phyloP scores from a whole-genome alignment of 35 echinoderm and acorn worm genomes.

The Eucidaris tribuloides region DNA sequence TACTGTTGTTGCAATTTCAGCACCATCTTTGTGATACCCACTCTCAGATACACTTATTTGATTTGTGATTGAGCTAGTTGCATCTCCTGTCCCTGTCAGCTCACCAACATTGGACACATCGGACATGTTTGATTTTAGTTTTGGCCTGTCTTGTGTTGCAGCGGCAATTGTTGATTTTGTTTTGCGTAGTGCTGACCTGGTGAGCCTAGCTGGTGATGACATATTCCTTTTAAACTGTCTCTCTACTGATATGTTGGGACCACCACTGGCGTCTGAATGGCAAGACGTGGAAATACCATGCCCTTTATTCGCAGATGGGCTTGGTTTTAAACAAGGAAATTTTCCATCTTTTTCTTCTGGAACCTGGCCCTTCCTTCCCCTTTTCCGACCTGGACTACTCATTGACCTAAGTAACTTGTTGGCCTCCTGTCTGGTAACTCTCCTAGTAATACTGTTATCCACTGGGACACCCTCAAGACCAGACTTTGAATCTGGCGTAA shows the following conservation, averaged over 20 bases:
- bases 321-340: background rate
- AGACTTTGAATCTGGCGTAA: background rate
- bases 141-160: background rate
- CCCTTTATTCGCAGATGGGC: background rate
- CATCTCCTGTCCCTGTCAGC: background rate
- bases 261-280: background rate
- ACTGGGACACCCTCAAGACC: background rate
- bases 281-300: background rate
- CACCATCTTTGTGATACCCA: background rate
- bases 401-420: background rate
- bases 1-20: background rate
- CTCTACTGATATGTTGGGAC: background rate
- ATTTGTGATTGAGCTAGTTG: background rate
- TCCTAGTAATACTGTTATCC: background rate
- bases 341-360: background rate
- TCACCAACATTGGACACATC: no score
- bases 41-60: background rate
- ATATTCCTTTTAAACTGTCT: background rate
- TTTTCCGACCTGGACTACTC: constrained; percentile 1
- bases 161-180: background rate
- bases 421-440: background rate
- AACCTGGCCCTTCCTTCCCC: background rate
- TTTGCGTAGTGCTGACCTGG: constrained; percentile 4
- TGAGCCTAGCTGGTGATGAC: constrained; percentile 15
- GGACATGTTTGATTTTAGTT: background rate